Evolutionary conservation across 2,797 vertebrate genomes (phyloP), one percentile per base, ranked within the genome.

Genomic region (Takifugu rubripes): DNA sequence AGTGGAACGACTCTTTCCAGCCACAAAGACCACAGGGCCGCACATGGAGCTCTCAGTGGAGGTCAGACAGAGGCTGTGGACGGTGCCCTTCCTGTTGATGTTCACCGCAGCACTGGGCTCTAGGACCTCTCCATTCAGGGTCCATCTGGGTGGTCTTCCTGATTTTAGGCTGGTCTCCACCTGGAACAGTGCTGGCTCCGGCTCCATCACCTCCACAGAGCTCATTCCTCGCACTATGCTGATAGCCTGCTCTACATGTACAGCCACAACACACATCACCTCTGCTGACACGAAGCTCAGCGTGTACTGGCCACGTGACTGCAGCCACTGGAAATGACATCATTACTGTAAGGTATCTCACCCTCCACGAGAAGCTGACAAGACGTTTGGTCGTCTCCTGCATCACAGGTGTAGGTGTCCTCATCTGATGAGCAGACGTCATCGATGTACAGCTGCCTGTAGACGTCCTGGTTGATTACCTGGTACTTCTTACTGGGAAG

Each of bases 281-380:
- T 58, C 51, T 12, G 64, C 25, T 60, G 56, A 72, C 29, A 52
- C 42, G 49, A 17, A 29, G 8, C 16, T 17, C n/a, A 21, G 8
- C n/a, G 11, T 16, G 11, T 27, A 43, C 50, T 16, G 36, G 36
- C 14, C 36, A 40, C 31, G 17, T 33, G 24, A 42, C 21, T 45
- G 6, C 12, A 17, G 26, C 24, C 7, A 25, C 5, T 21, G 16
- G 6, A n/a, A 33, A 33, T 33, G 3, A 10, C 7, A 1, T 12
- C 3, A 45, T 27, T 5, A 53, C 15, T 53, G 33, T n/a, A 11
- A 52, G 50, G 17, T 46, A 54, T 80, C 86, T 65, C 84, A 98
- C 97, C 96, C 91, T 99, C 97, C 56, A 99, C 94, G 0, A 96
- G 92, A 73, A 99, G 94, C 70, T 93, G 93, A 51, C 96, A 97